Evolutionary conservation across 2,113 vertebrate species (phyloP), one percentile per base, ranked within the genome.

Genomic region (Sula dactylatra): DNA sequence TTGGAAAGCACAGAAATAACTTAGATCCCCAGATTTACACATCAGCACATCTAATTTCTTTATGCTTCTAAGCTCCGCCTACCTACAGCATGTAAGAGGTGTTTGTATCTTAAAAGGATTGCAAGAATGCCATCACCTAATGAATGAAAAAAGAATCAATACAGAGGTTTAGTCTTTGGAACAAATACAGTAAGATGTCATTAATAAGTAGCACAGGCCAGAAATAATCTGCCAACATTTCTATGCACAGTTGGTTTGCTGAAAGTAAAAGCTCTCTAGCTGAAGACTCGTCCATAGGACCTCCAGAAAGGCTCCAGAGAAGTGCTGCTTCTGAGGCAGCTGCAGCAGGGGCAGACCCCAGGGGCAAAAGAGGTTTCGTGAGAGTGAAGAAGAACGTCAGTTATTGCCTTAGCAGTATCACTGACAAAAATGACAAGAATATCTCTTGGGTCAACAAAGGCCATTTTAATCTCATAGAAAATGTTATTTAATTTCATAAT

Each of bases 401-500:
- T 49, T 44, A 87, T 2, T 82, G 89, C 24, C 52, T 89, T 11
- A 59, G 89, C 93, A 87, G 78, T 13, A 82, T 59, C 73, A 3
- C 71, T 87, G 65, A 84, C 61, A 93, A 31, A 83, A 74, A 38
- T 20, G 56, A 55, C 78, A 94, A 56, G 65, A 93, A 6, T 19
- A 59, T 55, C 66, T 94, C 70, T 36, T 69, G 91, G 89, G 61
- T 85, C 91, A 82, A 72, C 62, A 69, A 87, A 87, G 56, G 52
- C 65, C 79, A 79, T 91, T 96, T 93, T 78, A 27, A 82, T 82
- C 84, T 65, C 13, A 8, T 16, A 59, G 66, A 93, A 91, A 82
- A 82, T 22, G 55, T 89, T 93, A 77, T 58, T 96, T 82, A 65
- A 85, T 91, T 89, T 79, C 94, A 95, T 38, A 38, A 94, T 92